Evolutionary conservation across 2,113 vertebrate genomes (phyloP).

Genomic region (Ardeotis arabs): DNA sequence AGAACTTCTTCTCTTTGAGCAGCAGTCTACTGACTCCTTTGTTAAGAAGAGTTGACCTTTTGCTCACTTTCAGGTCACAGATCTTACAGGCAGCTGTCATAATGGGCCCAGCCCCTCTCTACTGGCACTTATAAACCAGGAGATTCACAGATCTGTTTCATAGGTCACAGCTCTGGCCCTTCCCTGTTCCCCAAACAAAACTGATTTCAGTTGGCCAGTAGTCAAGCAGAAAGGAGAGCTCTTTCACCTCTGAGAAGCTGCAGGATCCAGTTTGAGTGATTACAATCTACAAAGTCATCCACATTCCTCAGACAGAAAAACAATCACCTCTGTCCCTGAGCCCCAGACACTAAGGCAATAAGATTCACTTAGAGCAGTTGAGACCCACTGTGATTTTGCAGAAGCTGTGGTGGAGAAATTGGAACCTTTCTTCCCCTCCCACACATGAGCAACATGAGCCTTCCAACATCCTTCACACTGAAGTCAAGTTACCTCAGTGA

Average conservation of each 20-base stretch:
- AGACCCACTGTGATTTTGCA: neutral
- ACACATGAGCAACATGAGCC: neutral
- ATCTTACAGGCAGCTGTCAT: neutral
- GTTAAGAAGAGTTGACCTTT: constrained; percentile 6
- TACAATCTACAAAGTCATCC: neutral
- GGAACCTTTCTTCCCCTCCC: neutral
- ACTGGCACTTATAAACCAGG: neutral
- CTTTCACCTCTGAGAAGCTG: neutral
- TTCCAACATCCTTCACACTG: neutral
- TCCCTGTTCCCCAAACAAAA: neutral
- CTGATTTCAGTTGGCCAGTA: neutral
- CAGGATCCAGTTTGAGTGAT: neutral
- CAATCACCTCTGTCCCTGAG: neutral
- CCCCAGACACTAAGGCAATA: neutral
- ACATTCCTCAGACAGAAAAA: neutral
- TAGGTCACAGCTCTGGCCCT: neutral
- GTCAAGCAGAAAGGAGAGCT: neutral
- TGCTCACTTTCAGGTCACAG: neutral
- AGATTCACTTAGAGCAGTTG: neutral
- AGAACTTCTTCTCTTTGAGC: constrained; percentile 23
- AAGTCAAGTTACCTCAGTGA: neutral
- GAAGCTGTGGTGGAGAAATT: neutral
- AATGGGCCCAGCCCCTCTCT: neutral
- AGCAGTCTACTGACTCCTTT: neutral
- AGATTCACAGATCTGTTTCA: neutral